Evolutionary conservation across 2,113 vertebrate species (phyloP), one percentile per base, ranked within the genome.

Genomic region (Nibea coibor): DNA sequence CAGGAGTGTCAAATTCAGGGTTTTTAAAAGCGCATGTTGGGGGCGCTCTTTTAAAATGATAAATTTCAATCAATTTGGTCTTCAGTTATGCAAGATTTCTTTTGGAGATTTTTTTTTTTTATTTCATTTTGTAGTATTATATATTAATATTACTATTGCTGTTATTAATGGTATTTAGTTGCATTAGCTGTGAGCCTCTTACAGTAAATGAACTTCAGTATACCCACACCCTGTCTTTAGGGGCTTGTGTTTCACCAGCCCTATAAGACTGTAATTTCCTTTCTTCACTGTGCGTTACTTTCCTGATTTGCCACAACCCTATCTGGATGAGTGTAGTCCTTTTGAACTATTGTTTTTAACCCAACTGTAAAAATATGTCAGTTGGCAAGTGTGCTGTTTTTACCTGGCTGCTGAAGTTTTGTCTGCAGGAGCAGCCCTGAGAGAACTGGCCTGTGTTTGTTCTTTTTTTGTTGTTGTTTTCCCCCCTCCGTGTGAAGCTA

Each of bases 1-100:
- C 91, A 93, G 77, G 35, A 85, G 72, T 64, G 72, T 75, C 76
- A 70, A 89, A 87, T 87, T 94, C 90, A 92, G 90, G 93, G 90
- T 90, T 93, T 93, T 92, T 86, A 88, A 87, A 91, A 63, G 79
- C 74, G 75, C 81, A 66, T 51, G 50, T 81, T 67, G 47, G 28
- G 22, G 51, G 83, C 62, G 54, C 66, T 70, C 72, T 87, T 91
- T 92, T 93, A 87, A 86, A n/a, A 78, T 19, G 8, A 77, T 31
- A 54, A 75, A 70, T 63, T 81, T 87, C 64, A 68, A 20, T 85
- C 66, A 43, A 82, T 86, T 89, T 78, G 84, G 81, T 90, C 72
- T 88, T 89, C 56, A 82, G 84, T 90, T 90, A 85, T 90, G 88
- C 90, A 90, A 91, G 77, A 72, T 85, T 88, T 88, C 51, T 88